These are phyloP conservation scores for Hydrochoerus hydrochaeris DNA, from an alignment of 2,113 vertebrate species.

Conservation along the genomic window DNA sequence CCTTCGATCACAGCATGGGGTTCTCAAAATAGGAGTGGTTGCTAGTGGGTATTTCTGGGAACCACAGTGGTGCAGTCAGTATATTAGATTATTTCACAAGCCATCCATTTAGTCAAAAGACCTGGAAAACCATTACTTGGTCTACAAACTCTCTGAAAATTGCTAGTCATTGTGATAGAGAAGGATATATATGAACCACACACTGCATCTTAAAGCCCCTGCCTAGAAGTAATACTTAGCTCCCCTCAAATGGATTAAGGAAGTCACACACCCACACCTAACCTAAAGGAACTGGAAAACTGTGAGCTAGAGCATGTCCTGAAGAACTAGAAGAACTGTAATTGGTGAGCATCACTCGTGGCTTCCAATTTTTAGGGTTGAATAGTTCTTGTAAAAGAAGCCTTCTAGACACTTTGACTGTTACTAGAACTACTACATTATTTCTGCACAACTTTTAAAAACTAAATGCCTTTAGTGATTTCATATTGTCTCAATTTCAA, in stretches of 20 bases:
- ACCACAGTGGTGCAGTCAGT: background rate
- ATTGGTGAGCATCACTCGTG: background rate
- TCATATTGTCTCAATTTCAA: background rate
- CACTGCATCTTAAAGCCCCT: background rate
- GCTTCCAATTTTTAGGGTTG: background rate
- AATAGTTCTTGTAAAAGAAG: background rate
- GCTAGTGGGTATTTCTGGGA: background rate
- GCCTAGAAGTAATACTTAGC: background rate
- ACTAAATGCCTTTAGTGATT: background rate
- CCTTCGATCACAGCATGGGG: background rate
- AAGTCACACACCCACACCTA: background rate
- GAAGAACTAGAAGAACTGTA: background rate
- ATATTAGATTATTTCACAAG: background rate
- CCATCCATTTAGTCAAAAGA: background rate
- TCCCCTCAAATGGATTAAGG: background rate
- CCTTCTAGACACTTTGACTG: background rate
- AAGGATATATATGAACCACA: background rate
- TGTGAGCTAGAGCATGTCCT: background rate
- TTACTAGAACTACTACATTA: background rate
- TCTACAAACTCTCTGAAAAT: background rate
- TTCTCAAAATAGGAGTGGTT: background rate
- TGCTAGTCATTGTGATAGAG: background rate
- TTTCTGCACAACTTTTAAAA: slow-evolving; percentile 2
- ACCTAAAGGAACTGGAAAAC: background rate
- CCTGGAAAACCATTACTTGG: background rate